Conservation (phyloP, 2,888 invertebrate genomes). For the Thysanoteuthis rhombus region DNA sequence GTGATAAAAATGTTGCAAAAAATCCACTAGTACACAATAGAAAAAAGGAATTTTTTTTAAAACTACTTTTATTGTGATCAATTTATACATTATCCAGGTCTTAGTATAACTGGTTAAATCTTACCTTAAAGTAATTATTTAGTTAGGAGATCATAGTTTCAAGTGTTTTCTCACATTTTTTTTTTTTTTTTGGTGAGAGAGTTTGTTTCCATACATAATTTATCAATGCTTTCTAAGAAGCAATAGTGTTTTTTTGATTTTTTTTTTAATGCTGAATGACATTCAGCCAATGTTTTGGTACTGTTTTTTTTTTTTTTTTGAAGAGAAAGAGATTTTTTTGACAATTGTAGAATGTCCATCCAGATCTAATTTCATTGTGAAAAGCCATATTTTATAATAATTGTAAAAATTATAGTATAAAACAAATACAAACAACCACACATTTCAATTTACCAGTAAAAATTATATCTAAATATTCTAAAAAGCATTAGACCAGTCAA, state of each 20-base stretch:
- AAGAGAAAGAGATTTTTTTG: background rate
- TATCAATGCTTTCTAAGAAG: background rate
- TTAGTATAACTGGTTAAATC: background rate
- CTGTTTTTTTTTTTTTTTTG: too few species aligned
- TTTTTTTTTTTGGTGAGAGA: background rate
- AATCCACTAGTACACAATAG: background rate
- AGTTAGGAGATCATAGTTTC: background rate
- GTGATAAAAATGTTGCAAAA: too few species aligned
- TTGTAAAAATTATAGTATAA: background rate
- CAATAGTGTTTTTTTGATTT: background rate
- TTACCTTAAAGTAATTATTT: background rate
- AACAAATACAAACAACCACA: background rate
- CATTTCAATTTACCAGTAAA: background rate
- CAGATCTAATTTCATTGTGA: background rate
- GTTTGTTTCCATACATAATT: background rate
- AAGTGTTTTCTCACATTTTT: background rate
- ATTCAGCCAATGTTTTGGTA: background rate
- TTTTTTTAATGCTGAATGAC: background rate
- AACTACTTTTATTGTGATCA: background rate
- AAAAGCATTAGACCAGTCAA: background rate
- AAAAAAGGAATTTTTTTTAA: background rate
- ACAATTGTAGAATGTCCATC: too few species aligned
- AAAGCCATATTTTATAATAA: background rate
- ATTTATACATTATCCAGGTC: background rate
- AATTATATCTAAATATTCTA: background rate